Evolutionary conservation across 2,113 vertebrate genomes (phyloP).

Genomic region (Neogale vison): DNA sequence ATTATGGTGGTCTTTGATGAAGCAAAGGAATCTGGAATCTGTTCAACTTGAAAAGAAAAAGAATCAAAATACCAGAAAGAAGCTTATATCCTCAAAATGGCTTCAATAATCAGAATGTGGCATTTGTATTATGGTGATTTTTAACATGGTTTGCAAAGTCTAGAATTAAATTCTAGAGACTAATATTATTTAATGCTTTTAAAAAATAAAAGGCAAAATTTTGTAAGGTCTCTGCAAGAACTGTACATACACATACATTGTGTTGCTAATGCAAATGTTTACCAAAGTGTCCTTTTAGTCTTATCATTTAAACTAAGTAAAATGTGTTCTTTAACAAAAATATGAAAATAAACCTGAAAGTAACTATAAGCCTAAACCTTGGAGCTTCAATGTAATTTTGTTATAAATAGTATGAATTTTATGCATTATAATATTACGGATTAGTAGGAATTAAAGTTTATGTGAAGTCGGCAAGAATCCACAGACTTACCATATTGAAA

Average conservation of each 20-base stretch:
- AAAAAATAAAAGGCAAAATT: not conserved
- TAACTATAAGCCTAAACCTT: not conserved
- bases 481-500: not conserved
- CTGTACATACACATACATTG: not conserved
- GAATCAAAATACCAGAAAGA: not conserved
- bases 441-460: not conserved
- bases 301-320: not conserved
- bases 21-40: not conserved
- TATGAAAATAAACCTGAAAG: constrained; percentile 26
- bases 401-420: not conserved
- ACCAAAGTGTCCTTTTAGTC: not conserved
- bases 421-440: constrained; percentile 18
- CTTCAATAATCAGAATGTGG: not conserved
- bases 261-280: not conserved
- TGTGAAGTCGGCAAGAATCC: not conserved
- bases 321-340: not conserved
- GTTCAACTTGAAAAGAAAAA: not conserved
- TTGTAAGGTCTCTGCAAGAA: not conserved
- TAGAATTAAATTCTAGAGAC: constrained; percentile 1
- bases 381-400: not conserved
- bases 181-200: not conserved
- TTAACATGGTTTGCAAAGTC: not conserved
- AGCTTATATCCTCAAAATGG: not conserved
- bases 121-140: not conserved
- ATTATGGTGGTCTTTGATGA: not conserved